Conservation (phyloP, 2,797 vertebrate genomes). For the Sylvia borin region DNA sequence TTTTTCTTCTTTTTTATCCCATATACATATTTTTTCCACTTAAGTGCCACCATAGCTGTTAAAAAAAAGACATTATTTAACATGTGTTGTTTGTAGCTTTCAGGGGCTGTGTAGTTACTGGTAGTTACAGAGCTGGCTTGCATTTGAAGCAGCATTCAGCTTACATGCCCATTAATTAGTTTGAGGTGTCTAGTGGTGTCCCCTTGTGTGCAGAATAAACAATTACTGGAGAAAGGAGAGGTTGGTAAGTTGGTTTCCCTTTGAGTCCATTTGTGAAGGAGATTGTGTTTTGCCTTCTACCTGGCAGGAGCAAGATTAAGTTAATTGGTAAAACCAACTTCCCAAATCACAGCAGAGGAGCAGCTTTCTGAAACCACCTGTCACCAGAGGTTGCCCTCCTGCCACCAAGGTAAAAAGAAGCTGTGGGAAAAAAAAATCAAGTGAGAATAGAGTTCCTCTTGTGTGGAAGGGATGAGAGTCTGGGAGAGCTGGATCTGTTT, state of each 20-base stretch:
- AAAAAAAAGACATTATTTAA: not conserved
- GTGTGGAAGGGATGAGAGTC: not conserved
- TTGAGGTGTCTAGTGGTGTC: not conserved
- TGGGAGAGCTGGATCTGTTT: not conserved
- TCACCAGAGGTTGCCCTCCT: not conserved
- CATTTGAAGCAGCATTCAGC: not conserved
- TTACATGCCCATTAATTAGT: not conserved
- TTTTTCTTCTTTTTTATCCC: not conserved
- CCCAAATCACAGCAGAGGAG: not conserved
- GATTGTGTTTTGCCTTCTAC: not conserved
- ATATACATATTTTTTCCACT: not conserved
- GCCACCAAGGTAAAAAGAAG: not conserved
- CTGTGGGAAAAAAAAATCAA: not conserved
- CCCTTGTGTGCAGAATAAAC: not conserved
- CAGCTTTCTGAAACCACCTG: not conserved
- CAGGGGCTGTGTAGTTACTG: not conserved
- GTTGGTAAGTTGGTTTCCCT: not conserved
- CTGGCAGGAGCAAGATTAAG: not conserved
- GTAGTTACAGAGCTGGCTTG: not conserved
- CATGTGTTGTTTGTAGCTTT: not conserved
- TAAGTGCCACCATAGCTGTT: not conserved
- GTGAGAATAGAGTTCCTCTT: not conserved
- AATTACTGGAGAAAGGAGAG: not conserved
- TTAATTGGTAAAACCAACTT: not conserved
- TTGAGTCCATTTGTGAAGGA: not conserved